A percentile compares a stretch with the other conserved stretches of the same genome.
phyloP scores from a whole-genome alignment of 2,797 vertebrate species.

The Lophotriccus pileatus region DNA sequence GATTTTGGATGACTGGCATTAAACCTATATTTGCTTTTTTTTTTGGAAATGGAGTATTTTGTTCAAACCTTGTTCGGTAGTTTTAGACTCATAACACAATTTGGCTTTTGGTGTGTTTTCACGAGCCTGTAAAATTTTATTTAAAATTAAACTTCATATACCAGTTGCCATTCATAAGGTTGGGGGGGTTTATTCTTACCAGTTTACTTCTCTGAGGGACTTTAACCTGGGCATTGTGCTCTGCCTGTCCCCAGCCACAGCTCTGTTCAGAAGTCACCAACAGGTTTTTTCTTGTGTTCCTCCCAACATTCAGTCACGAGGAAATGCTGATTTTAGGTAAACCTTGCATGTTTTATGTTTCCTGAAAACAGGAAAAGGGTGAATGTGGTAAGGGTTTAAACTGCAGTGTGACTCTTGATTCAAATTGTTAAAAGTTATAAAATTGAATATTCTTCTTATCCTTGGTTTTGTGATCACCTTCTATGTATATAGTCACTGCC shows the following conservation, averaged over 20 bases:
- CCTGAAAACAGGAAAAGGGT: background rate
- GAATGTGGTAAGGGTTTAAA: background rate
- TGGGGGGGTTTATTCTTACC: background rate
- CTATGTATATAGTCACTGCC: background rate
- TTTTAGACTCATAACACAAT: background rate
- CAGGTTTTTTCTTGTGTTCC: background rate
- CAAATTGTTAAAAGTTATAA: background rate
- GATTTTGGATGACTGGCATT: conserved; percentile 32
- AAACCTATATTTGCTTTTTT: conserved; percentile 19
- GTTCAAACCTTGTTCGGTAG: background rate
- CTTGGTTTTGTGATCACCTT: background rate
- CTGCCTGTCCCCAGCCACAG: background rate
- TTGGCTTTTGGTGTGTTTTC: background rate
- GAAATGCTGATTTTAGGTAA: background rate
- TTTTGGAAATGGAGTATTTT: conserved; percentile 6
- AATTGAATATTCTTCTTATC: background rate
- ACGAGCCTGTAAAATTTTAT: background rate
- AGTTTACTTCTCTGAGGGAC: background rate
- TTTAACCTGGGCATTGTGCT: background rate
- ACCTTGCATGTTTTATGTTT: background rate
- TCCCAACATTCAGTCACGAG: background rate
- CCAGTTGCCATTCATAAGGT: background rate
- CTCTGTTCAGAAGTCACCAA: background rate
- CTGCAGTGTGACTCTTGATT: background rate
- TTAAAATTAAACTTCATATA: background rate